Percentiles rank a stretch among this genome's conserved stretches.
Conservation (phyloP, 1,140 invertebrate species). For the Drosophila setifemur region DNA sequence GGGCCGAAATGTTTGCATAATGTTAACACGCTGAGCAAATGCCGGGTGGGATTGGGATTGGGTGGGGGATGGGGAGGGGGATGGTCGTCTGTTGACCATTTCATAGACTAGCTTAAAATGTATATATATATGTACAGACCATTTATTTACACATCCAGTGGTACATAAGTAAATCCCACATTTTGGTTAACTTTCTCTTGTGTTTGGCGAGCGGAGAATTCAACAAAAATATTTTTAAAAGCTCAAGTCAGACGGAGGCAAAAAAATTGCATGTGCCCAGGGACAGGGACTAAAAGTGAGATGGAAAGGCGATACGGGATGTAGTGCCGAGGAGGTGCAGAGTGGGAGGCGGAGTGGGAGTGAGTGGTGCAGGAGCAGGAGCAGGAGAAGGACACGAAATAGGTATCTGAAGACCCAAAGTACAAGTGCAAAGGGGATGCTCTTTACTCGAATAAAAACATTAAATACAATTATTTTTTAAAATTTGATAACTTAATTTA, state of each 20-base stretch:
- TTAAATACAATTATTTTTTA: too few species aligned
- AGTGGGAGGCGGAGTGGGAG: not conserved
- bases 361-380: not conserved
- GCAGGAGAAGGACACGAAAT: slow-evolving; percentile 13
- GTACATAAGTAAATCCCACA: slow-evolving; percentile 25
- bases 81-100: slow-evolving; percentile 18
- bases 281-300: slow-evolving; percentile 31
- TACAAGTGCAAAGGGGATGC: not conserved
- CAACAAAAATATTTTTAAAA: slow-evolving; percentile 66
- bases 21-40: slow-evolving; percentile 42
- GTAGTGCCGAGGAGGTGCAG: too few species aligned
- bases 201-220: slow-evolving; percentile 39
- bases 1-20: slow-evolving; percentile 32
- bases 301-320: slow-evolving; percentile 6
- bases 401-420: not conserved
- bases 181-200: slow-evolving; percentile 29
- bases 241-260: slow-evolving; percentile 48
- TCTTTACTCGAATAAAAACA: too few species aligned
- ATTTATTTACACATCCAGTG: not conserved
- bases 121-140: not conserved
- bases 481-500: too few species aligned
- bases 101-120: slow-evolving; percentile 7
- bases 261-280: slow-evolving; percentile 44
- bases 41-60: not conserved
- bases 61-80: not conserved